Evolutionary conservation across 2,113 vertebrate genomes (phyloP), one percentile per base, ranked within the genome.

Genomic region (Baryphthengus martii): DNA sequence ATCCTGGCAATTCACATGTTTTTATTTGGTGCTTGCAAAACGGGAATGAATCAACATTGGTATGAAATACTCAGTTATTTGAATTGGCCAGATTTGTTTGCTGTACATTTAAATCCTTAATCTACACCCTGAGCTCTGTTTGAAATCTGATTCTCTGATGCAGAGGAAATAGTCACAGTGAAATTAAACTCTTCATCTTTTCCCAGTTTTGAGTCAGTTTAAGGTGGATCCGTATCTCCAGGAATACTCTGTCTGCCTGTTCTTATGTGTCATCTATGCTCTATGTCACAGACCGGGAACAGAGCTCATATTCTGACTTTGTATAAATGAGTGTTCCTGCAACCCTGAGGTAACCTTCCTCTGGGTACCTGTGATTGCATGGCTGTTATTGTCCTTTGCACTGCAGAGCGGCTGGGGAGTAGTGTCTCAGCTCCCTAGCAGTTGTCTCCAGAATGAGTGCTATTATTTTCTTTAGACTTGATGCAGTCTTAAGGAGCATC

Each of bases 41-140:
- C 12, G 83, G 19, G 25, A 89, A 89, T 83, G 42, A 89, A 75
- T 89, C 90, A 84, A 84, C n/a, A 82, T 76, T 29, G 70, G 17
- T 77, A 62, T 94, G 45, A 94, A 89, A 81, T 82, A 88, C 18
- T 85, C 33, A 62, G 4, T 92, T 84, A 66, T 77, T 88, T 95
- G 37, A 89, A 85, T 61, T 85, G 53, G 55, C 37, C 24, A 63
- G 74, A 84, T 73, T 95, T 87, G 63, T 87, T 92, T 90, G 56
- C 68, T 58, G 15, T 81, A 13, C 28, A 11, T 78, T 92, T 75
- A 81, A 93, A 90, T 81, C 49, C 39, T 85, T 94, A 83, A 67
- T 50, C 83, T 90, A 31, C 18, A 40, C 24, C 15, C 52, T 89
- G 20, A 7, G 4, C 42, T 85, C 40, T 91, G n/a, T 88, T 85